A percentile compares a stretch with the other conserved stretches of the same genome.
phyloP scores from a whole-genome alignment of 2,113 vertebrate genomes.

The Semnornis frantzii region DNA sequence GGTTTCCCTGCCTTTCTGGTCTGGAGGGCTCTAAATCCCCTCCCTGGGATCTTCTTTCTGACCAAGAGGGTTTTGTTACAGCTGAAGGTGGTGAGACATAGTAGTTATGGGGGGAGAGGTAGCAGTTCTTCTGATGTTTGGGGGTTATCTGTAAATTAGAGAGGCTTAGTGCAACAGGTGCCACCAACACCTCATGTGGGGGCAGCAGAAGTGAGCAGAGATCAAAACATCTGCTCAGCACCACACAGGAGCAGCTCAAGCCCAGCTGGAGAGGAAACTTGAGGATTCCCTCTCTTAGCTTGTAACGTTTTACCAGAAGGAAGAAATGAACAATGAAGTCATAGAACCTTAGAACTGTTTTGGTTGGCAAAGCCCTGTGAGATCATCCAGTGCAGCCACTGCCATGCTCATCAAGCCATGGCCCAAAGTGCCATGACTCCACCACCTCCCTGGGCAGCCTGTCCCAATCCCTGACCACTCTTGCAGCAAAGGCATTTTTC shows the following conservation, averaged over 20 bases:
- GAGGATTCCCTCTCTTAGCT: not conserved
- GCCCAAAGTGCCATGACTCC: too few relatives aligned
- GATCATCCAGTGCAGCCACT: not conserved
- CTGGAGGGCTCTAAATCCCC: slow-evolving; percentile 44
- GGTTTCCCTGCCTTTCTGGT: slow-evolving; percentile 32
- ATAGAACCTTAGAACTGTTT: too few relatives aligned
- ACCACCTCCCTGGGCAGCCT: too few relatives aligned
- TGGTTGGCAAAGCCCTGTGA: too few relatives aligned
- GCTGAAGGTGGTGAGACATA: not conserved
- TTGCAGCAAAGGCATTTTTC: too few relatives aligned
- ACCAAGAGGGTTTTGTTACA: slow-evolving; percentile 15
- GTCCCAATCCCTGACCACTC: too few relatives aligned
- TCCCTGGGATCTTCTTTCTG: not conserved
- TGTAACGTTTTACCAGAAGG: not conserved
- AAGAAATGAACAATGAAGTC: not conserved
- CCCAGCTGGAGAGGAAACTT: not conserved
- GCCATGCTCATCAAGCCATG: too few relatives aligned
- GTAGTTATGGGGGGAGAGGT: not conserved
- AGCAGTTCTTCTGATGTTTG: not conserved
- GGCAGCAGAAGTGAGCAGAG: not conserved
- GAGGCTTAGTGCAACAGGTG: slow-evolving; percentile 29
- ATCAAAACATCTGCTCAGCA: not conserved
- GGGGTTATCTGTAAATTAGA: slow-evolving; percentile 17
- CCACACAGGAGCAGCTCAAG: not conserved
- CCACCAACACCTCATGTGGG: not conserved